A percentile compares a stretch with the other conserved stretches of the same genome.
Conservation (phyloP, 2,888 invertebrate species). For the Eucriotettix oculatus region DNA sequence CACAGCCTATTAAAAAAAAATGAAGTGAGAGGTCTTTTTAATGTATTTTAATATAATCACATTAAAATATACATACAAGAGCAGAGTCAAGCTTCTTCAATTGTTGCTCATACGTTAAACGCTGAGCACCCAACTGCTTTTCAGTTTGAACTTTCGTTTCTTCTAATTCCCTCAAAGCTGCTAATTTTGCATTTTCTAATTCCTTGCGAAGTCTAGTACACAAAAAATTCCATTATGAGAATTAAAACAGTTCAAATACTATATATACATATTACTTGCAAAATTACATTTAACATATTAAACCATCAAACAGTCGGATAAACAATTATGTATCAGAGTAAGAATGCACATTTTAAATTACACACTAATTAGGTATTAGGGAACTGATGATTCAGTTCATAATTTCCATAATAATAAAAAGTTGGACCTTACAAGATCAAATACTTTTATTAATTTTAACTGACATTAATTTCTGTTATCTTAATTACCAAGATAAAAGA, state of each 20-base stretch:
- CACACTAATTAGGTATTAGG: too few relatives aligned
- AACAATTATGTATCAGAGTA: too few relatives aligned
- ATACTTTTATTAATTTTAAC: too few relatives aligned
- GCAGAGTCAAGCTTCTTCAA: conserved; percentile 21
- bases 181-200: conserved; percentile 25
- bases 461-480: too few relatives aligned
- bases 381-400: too few relatives aligned
- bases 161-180: conserved; percentile 11
- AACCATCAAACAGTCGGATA: background rate
- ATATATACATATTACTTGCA: background rate
- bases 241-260: background rate
- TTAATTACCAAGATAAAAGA: too few relatives aligned
- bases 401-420: too few relatives aligned
- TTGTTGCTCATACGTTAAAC: conserved; percentile 22
- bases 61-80: conserved; percentile 4
- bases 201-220: conserved; percentile 20
- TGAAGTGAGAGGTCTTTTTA: too few relatives aligned
- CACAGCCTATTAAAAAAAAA: too few relatives aligned
- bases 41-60: too few relatives aligned
- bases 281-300: background rate
- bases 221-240: background rate
- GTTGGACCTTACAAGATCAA: too few relatives aligned
- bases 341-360: too few relatives aligned
- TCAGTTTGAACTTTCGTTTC: conserved; percentile 10
- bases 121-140: conserved; percentile 23